Evolutionary conservation across 2,888 invertebrate genomes (phyloP).

Genomic region (Adineta ricciae): DNA sequence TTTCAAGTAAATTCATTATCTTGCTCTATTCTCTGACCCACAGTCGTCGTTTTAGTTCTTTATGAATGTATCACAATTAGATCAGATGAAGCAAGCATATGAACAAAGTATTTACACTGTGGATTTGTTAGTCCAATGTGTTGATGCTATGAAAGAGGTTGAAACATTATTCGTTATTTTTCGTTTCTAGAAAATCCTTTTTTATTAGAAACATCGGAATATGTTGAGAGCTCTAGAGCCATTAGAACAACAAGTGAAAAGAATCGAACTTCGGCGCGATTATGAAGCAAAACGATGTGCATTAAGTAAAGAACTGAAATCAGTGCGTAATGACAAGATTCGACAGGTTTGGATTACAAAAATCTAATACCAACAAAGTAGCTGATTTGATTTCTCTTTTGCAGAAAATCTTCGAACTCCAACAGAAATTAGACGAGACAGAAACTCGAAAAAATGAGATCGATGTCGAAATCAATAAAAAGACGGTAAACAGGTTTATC

Average conservation of each 20-base stretch:
- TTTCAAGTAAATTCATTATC: background rate
- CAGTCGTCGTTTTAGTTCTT: background rate
- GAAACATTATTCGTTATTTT: background rate
- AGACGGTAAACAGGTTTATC: background rate
- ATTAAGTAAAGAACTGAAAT: background rate
- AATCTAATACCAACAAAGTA: background rate
- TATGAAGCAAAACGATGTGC: background rate
- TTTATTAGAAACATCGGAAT: background rate
- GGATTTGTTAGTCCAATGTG: background rate
- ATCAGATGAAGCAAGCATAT: conserved; percentile 18
- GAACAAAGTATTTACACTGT: background rate
- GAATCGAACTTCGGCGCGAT: background rate
- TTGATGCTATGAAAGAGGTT: background rate
- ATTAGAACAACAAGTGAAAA: background rate
- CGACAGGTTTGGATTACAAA: background rate
- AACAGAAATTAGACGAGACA: background rate
- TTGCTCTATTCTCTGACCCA: background rate
- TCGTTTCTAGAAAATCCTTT: too few relatives aligned
- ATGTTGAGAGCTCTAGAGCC: background rate
- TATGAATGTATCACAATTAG: conserved; percentile 33
- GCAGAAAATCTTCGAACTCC: background rate
- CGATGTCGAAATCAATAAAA: background rate
- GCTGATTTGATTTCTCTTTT: background rate
- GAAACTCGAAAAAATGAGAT: background rate
- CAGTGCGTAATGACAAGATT: background rate